phyloP scores from a whole-genome alignment of 2,888 invertebrate species.

The Hymenopus coronatus region DNA sequence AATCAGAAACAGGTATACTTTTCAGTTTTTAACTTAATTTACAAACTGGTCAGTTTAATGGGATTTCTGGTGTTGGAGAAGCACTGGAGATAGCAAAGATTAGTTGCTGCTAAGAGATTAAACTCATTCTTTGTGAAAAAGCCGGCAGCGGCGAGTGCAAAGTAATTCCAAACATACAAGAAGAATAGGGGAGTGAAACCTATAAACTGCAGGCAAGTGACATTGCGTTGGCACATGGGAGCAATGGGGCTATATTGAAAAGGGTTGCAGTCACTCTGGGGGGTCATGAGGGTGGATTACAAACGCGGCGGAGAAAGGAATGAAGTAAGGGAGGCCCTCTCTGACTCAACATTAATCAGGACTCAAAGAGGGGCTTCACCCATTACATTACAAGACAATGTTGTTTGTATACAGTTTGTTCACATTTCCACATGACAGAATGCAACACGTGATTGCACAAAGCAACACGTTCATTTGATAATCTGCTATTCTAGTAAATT shows the following conservation, averaged over 20 bases:
- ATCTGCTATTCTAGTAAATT: neutral
- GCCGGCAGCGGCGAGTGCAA: neutral
- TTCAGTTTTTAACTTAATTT: too few species aligned
- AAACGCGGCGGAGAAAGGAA: neutral
- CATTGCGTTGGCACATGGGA: conserved; percentile 15
- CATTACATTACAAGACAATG: conserved; percentile 11
- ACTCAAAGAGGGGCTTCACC: conserved; percentile 20
- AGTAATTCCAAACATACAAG: neutral
- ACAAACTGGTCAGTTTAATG: too few species aligned
- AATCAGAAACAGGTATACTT: too few species aligned
- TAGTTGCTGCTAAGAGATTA: neutral
- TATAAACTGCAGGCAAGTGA: conserved; percentile 16
- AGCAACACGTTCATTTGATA: neutral
- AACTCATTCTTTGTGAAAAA: neutral
- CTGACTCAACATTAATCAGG: conserved; percentile 32
- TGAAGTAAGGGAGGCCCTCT: conserved; percentile 1
- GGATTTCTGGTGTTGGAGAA: neutral
- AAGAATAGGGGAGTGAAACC: conserved; percentile 3
- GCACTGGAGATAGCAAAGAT: neutral
- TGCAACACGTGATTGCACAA: conserved; percentile 8
- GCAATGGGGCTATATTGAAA: conserved; percentile 25
- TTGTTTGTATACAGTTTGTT: neutral
- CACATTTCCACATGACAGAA: neutral
- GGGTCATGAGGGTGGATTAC: conserved; percentile 21
- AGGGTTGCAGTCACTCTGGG: conserved; percentile 22